Percentiles rank a stretch among this genome's conserved stretches.
Evolutionary conservation across 2,888 invertebrate species (phyloP).

Genomic region (Meteorus cinctellus): DNA sequence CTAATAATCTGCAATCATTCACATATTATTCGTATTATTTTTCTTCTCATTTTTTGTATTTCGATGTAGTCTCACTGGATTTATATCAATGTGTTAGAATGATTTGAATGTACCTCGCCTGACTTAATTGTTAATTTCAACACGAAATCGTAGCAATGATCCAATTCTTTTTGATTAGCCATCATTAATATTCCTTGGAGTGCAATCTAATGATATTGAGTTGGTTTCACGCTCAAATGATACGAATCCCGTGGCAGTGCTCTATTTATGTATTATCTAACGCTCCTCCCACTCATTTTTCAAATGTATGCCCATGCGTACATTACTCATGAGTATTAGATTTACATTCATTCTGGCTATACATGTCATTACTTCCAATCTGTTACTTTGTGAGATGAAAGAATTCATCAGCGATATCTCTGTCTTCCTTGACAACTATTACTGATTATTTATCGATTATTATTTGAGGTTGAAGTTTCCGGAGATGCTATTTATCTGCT

Average conservation of each 20-base stretch:
- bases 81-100: too few relatives aligned
- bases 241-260: conserved; percentile 46
- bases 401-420: not conserved
- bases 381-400: not conserved
- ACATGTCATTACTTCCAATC: conserved; percentile 1
- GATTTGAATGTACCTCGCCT: conserved; percentile 59
- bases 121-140: conserved; percentile 63
- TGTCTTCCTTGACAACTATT: not conserved
- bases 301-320: conserved; percentile 36
- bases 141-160: conserved; percentile 62
- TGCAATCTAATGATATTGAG: not conserved
- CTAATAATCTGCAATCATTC: conserved; percentile 59
- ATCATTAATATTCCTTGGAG: conserved; percentile 44
- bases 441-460: not conserved
- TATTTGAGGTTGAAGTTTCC: not conserved
- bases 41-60: not conserved
- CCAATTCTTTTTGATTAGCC: conserved; percentile 56
- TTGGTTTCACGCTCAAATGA: conserved; percentile 43
- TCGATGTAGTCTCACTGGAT: too few relatives aligned
- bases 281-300: conserved; percentile 49
- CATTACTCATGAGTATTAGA: not conserved
- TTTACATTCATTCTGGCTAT: not conserved
- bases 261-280: conserved; percentile 54
- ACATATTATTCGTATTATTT: conserved; percentile 2
- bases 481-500: not conserved